Conservation (phyloP, 2,888 invertebrate species). For the Stenolophus ochropezus region DNA sequence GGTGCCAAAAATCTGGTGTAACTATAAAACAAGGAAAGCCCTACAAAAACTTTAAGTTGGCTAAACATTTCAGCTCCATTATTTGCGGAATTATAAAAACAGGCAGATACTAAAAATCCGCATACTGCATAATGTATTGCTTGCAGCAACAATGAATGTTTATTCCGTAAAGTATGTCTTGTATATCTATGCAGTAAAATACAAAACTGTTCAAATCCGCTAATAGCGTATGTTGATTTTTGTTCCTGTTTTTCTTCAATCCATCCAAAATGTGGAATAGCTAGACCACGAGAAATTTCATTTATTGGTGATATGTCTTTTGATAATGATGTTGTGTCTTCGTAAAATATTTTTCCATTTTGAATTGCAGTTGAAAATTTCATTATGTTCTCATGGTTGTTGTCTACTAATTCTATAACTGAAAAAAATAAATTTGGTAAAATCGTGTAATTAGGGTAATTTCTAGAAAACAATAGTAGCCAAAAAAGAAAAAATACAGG, state of each 20-base stretch:
- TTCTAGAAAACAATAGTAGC: too few species aligned
- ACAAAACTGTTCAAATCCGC: constrained; percentile 74
- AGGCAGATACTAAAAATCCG: constrained; percentile 38
- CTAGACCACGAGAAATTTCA: neutral
- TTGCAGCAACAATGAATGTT: constrained; percentile 70
- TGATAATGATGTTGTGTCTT: neutral
- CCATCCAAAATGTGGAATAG: constrained; percentile 12
- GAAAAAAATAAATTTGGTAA: too few species aligned
- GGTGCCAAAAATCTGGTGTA: constrained; percentile 60
- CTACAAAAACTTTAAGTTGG: constrained; percentile 58
- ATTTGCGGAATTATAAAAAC: constrained; percentile 58
- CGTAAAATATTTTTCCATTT: constrained; percentile 36
- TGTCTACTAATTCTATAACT: constrained; percentile 41
- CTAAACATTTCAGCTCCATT: constrained; percentile 59
- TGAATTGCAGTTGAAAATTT: constrained; percentile 31
- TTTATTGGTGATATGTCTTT: neutral
- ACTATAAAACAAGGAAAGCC: constrained; percentile 54
- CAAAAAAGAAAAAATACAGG: too few species aligned
- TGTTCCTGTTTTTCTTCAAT: neutral
- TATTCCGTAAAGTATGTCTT: constrained; percentile 73
- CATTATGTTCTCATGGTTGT: neutral
- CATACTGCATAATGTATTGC: constrained; percentile 55
- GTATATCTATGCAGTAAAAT: constrained; percentile 74
- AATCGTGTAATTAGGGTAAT: too few species aligned
- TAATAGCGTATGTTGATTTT: constrained; percentile 61